phyloP scores from a whole-genome alignment of 2,888 invertebrate genomes.

The Neoscelio sp. region DNA sequence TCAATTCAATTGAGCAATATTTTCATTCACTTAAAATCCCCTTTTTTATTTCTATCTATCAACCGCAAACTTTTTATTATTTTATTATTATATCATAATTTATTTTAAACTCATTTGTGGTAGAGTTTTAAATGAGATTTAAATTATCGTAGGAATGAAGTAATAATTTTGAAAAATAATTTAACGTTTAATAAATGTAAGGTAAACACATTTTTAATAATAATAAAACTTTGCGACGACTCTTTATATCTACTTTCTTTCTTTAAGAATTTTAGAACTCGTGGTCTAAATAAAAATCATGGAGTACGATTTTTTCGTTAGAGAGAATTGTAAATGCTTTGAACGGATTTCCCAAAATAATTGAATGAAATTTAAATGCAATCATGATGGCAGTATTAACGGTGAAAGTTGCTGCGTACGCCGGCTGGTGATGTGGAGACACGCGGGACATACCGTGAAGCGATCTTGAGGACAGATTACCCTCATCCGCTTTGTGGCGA shows the following conservation, averaged over 20 bases:
- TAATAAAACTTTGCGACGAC: no score
- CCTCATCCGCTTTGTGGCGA: conserved; percentile 81
- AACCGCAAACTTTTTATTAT: background rate
- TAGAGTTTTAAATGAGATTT: background rate
- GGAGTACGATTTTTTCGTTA: no score
- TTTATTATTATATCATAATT: background rate
- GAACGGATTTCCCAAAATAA: conserved; percentile 25
- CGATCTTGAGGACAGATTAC: conserved; percentile 83
- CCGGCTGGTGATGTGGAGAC: conserved; percentile 79
- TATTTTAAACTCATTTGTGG: background rate
- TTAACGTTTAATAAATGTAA: no score
- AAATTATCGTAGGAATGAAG: background rate
- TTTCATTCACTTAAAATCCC: conserved; percentile 26
- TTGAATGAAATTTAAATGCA: conserved; percentile 67
- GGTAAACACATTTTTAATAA: no score
- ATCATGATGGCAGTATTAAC: conserved; percentile 75
- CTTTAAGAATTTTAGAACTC: no score
- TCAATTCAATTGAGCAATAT: conserved; percentile 51
- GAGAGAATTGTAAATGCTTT: no score
- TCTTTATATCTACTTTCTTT: no score
- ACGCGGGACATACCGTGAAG: conserved; percentile 71
- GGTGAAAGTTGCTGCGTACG: conserved; percentile 75
- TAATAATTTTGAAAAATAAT: conserved; percentile 40
- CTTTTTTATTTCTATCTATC: conserved; percentile 18
- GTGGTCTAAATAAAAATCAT: no score